Evolutionary conservation across 1,140 invertebrate genomes (phyloP).

Genomic region (Lanistes nyassanus): DNA sequence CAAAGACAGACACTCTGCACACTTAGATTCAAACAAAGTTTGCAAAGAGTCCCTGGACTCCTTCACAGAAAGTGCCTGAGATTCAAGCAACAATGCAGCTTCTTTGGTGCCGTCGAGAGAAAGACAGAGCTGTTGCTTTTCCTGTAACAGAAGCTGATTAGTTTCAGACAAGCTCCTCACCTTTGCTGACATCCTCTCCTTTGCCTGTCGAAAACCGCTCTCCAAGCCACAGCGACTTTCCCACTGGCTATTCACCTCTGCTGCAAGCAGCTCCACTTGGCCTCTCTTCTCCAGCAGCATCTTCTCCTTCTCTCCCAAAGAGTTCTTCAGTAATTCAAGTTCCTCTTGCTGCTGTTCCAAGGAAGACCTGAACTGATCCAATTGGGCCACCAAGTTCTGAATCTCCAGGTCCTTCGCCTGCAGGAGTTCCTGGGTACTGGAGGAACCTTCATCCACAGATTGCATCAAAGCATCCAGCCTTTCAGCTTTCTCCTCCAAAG

Average conservation of each 20-base stretch:
- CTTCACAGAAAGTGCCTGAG: constrained; percentile 29
- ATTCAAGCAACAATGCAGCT: constrained; percentile 29
- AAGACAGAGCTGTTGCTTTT: constrained; percentile 28
- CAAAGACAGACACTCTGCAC: constrained; percentile 30
- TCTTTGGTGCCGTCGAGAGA: constrained; percentile 23
- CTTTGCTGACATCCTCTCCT: constrained; percentile 26
- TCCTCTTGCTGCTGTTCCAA: constrained; percentile 19
- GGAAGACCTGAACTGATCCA: constrained; percentile 11
- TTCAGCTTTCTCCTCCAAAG: constrained; percentile 20
- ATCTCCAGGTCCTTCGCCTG: constrained; percentile 31
- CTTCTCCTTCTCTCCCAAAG: constrained; percentile 21
- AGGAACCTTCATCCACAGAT: constrained; percentile 19
- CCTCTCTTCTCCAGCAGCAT: constrained; percentile 25
- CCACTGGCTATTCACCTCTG: constrained; percentile 5
- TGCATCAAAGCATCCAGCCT: constrained; percentile 10
- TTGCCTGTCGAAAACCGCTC: constrained; percentile 12
- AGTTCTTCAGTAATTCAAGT: constrained; percentile 15
- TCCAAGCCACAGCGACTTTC: constrained; percentile 16
- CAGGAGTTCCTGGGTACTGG: constrained; percentile 18
- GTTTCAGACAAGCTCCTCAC: constrained; percentile 43
- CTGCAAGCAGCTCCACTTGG: constrained; percentile 16
- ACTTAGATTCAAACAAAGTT: constrained; percentile 23
- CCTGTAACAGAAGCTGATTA: constrained; percentile 37
- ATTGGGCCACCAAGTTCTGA: constrained; percentile 26
- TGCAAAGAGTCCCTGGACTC: constrained; percentile 26